Evolutionary conservation across 2,113 vertebrate species (phyloP).

Genomic region (Pygoscelis adeliae): DNA sequence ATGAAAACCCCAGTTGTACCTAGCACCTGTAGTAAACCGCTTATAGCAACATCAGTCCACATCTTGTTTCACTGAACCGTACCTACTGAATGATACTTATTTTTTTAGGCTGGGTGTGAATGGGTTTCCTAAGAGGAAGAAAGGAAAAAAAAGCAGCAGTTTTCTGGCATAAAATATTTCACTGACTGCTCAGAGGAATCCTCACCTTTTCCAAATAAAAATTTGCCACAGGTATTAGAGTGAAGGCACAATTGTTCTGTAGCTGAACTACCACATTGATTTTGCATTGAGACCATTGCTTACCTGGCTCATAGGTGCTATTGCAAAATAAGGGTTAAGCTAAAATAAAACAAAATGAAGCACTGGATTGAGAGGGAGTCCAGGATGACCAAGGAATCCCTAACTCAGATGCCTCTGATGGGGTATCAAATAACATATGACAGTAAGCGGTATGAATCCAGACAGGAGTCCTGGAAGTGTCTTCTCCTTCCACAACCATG

Average conservation of each 20-base stretch:
- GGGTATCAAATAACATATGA: background rate
- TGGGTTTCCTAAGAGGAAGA: background rate
- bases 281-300: background rate
- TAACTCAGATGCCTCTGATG: background rate
- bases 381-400: background rate
- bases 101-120: background rate
- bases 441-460: background rate
- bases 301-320: background rate
- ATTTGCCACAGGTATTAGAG: background rate
- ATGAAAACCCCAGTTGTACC: background rate
- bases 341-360: background rate
- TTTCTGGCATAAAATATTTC: background rate
- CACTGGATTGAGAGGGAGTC: background rate
- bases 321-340: background rate
- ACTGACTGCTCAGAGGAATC: background rate
- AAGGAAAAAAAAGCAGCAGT: background rate
- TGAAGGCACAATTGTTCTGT: background rate
- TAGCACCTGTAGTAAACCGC: background rate
- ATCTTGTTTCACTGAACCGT: background rate
- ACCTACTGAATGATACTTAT: background rate
- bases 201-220: background rate
- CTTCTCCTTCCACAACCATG: background rate
- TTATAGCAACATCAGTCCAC: background rate
- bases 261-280: background rate
- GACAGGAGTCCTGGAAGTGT: background rate